Conservation (phyloP, 2,113 vertebrate species). For the Amphiprion ocellaris region DNA sequence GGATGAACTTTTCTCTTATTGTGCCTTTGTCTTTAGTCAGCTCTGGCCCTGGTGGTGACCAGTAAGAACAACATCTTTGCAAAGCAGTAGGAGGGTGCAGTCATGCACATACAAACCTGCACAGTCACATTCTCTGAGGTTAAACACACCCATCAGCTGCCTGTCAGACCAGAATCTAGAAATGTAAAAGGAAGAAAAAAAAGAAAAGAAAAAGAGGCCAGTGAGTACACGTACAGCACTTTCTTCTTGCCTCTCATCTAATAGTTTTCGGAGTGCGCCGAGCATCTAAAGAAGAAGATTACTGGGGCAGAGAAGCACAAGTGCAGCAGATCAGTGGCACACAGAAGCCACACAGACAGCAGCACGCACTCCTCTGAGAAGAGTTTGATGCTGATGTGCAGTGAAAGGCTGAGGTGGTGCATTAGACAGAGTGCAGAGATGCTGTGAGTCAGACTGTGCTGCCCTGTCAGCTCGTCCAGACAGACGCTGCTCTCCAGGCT, state of each 20-base stretch:
- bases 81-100: neutral
- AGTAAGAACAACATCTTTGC: too few relatives aligned
- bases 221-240: neutral
- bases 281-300: slow-evolving; percentile 6
- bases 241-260: slow-evolving; percentile 5
- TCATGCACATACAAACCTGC: slow-evolving; percentile 3
- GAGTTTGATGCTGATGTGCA: slow-evolving; percentile 70
- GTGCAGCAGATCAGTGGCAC: slow-evolving; percentile 42
- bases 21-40: too few relatives aligned
- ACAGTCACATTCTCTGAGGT: slow-evolving; percentile 5
- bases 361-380: slow-evolving; percentile 42
- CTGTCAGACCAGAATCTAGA: slow-evolving; percentile 1
- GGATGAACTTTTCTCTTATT: too few relatives aligned
- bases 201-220: neutral
- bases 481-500: slow-evolving; percentile 61
- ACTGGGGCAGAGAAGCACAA: slow-evolving; percentile 49
- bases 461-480: slow-evolving; percentile 66
- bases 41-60: too few relatives aligned
- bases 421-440: slow-evolving; percentile 63
- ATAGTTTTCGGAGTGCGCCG: neutral
- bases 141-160: slow-evolving; percentile 2
- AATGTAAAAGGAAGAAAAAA: slow-evolving; percentile 3
- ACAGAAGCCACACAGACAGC: slow-evolving; percentile 28
- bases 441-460: slow-evolving; percentile 67
- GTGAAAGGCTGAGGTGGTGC: slow-evolving; percentile 75